Conservation (phyloP, 2,113 vertebrate genomes). For the Platichthys flesus region DNA sequence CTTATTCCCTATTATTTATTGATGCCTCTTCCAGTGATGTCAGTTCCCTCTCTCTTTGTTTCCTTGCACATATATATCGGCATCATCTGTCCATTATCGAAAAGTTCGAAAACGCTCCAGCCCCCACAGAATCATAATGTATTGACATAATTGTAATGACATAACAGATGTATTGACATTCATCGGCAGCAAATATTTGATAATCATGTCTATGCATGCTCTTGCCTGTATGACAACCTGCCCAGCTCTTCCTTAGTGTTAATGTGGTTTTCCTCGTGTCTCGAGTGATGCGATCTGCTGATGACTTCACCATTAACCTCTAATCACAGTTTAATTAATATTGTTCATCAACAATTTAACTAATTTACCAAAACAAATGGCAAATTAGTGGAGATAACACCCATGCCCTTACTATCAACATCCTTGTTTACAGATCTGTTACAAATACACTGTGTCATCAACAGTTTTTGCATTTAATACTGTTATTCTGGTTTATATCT, state of each 20-base stretch:
- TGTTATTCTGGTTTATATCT: constrained; percentile 8
- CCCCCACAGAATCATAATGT: too few relatives aligned
- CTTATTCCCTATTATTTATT: constrained; percentile 13
- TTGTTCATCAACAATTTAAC: background rate
- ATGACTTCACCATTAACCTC: background rate
- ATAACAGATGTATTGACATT: background rate
- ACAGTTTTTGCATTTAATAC: background rate
- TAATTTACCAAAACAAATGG: background rate
- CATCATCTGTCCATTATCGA: background rate
- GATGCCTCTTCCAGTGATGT: constrained; percentile 10
- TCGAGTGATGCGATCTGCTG: too few relatives aligned
- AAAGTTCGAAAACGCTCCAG: too few relatives aligned
- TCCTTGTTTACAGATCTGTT: constrained; percentile 3
- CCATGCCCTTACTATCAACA: background rate
- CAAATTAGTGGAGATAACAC: background rate
- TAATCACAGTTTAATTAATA: background rate
- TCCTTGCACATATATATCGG: background rate
- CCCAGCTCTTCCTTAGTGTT: too few relatives aligned
- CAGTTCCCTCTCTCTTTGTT: background rate
- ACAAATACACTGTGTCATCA: background rate
- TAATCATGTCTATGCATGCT: constrained; percentile 1
- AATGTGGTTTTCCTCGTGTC: too few relatives aligned
- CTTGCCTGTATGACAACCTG: constrained; percentile 1
- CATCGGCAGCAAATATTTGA: constrained; percentile 17
- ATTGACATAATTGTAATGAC: too few relatives aligned